Conservation (phyloP, 2,797 vertebrate species). For the Lagorchestes hirsutus region DNA sequence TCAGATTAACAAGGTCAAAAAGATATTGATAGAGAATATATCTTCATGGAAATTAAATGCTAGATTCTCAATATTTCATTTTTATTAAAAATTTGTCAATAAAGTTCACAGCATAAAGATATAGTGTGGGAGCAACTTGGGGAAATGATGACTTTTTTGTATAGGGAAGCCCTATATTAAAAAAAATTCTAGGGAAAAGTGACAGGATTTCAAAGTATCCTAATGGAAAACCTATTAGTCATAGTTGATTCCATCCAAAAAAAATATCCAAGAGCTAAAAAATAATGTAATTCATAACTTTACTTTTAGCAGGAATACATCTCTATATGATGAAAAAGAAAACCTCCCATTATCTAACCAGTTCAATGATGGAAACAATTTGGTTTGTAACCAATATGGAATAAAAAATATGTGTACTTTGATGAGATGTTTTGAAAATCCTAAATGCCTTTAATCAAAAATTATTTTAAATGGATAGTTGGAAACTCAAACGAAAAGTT, state of each 20-base stretch:
- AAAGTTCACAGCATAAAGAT: not conserved
- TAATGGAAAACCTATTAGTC: not conserved
- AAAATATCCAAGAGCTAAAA: not conserved
- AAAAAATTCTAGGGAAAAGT: not conserved
- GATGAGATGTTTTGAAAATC: not conserved
- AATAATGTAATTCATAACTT: not conserved
- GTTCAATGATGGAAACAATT: not conserved
- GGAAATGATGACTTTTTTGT: not conserved
- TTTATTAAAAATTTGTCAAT: not conserved
- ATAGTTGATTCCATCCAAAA: not conserved
- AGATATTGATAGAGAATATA: not conserved
- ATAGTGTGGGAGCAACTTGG: not conserved
- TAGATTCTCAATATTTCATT: not conserved
- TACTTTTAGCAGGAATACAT: not conserved
- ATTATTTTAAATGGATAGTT: too few species aligned
- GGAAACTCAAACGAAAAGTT: not conserved
- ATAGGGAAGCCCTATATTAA: not conserved
- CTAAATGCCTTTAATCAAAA: not conserved
- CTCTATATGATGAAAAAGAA: not conserved
- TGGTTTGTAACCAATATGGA: not conserved
- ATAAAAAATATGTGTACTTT: not conserved
- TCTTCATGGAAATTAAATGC: not conserved
- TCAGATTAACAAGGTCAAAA: not conserved
- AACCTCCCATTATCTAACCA: not conserved
- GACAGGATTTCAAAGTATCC: not conserved